A percentile compares a stretch with the other conserved stretches of the same genome.
Conservation (phyloP, 2,888 invertebrate genomes). For the Melikaiella ostensackeni region DNA sequence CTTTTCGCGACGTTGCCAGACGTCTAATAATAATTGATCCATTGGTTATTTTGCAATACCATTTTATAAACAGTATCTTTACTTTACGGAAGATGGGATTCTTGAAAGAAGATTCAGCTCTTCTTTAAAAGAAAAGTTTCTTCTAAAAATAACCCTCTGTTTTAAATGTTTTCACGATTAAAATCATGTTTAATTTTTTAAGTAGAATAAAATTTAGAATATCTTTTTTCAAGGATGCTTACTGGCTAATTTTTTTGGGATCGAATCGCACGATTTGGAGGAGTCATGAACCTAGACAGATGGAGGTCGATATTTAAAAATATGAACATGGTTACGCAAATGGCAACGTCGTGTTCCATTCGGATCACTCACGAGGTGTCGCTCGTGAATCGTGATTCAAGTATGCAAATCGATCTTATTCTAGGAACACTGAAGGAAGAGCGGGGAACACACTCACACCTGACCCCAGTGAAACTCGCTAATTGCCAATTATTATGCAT, state of each 20-base stretch:
- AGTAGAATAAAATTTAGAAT: not conserved
- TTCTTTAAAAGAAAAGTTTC: too few species aligned
- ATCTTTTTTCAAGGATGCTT: not conserved
- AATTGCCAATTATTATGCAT: constrained; percentile 68
- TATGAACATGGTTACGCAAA: constrained; percentile 59
- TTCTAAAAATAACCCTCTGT: too few species aligned
- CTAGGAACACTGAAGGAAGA: constrained; percentile 72
- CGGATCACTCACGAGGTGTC: constrained; percentile 72
- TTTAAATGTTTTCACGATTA: not conserved
- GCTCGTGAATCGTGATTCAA: constrained; percentile 62
- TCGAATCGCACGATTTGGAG: constrained; percentile 1
- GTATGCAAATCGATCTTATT: constrained; percentile 56
- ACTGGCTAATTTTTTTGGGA: not conserved
- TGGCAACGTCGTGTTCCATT: constrained; percentile 72
- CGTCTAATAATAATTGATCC: constrained; percentile 41
- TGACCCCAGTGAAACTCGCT: constrained; percentile 76
- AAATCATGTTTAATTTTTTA: not conserved
- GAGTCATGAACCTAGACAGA: not conserved
- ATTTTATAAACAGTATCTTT: not conserved
- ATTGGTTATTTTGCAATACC: not conserved
- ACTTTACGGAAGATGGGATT: not conserved
- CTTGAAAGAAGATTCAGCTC: not conserved
- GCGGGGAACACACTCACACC: constrained; percentile 75
- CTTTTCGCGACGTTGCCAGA: constrained; percentile 69
- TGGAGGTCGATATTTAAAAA: not conserved